Evolutionary conservation across 2,888 invertebrate genomes (phyloP).

Genomic region (Cantharis rustica): DNA sequence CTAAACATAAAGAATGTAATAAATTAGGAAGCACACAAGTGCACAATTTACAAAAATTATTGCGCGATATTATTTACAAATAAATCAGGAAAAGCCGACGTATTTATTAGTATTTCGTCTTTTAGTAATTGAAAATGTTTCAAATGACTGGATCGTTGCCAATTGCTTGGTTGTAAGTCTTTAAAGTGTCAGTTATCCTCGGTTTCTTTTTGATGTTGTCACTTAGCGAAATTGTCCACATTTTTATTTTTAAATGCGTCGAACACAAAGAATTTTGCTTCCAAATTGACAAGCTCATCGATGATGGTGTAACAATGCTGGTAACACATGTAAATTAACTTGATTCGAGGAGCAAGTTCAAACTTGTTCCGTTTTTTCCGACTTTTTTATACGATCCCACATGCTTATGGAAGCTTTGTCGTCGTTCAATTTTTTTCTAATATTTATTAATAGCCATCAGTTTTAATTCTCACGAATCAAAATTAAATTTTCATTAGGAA

Average conservation of each 20-base stretch:
- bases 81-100: neutral
- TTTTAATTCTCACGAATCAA: constrained; percentile 1
- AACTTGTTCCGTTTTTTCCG: neutral
- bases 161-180: neutral
- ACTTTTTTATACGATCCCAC: neutral
- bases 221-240: neutral
- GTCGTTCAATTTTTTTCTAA: neutral
- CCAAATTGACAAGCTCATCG: neutral
- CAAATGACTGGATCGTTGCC: neutral
- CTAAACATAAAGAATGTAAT: neutral
- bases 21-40: neutral
- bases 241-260: neutral
- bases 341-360: neutral
- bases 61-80: neutral
- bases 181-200: neutral
- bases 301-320: neutral
- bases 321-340: neutral
- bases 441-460: neutral
- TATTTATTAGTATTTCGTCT: neutral
- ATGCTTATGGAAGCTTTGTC: neutral
- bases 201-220: constrained; percentile 1
- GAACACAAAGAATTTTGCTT: neutral
- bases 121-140: neutral
- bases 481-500: constrained; percentile 3
- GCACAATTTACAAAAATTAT: neutral